phyloP scores from a whole-genome alignment of 2,797 vertebrate genomes.

The Tarsius wallacei region DNA sequence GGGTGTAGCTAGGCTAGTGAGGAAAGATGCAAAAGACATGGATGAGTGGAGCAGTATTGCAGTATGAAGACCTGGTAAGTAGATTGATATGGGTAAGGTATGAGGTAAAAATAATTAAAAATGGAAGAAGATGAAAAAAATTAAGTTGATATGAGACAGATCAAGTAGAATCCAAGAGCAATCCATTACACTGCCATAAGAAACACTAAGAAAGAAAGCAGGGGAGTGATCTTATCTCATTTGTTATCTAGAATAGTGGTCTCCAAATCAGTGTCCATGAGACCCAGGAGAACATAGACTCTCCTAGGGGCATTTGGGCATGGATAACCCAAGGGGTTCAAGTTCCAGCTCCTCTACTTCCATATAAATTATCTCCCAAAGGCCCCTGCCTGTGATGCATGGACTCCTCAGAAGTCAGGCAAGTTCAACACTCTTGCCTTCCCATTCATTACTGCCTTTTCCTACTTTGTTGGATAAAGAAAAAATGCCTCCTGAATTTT shows the following conservation, averaged over 20 bases:
- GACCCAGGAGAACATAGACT: background rate
- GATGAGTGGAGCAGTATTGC: background rate
- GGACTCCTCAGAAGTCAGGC: background rate
- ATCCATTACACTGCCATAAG: background rate
- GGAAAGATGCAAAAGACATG: background rate
- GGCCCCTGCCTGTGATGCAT: background rate
- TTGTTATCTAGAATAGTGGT: background rate
- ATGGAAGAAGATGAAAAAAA: background rate
- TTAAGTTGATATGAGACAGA: background rate
- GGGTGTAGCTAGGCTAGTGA: background rate
- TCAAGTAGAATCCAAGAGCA: background rate
- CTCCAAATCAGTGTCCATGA: background rate
- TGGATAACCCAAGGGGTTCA: background rate
- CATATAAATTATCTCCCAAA: background rate
- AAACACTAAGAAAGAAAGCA: conserved; percentile 1
- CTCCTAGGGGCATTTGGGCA: background rate
- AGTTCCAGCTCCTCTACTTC: background rate
- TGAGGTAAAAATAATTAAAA: background rate
- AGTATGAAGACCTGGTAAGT: background rate
- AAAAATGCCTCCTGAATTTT: background rate
- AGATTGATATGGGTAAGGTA: too few relatives aligned
- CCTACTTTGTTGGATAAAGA: background rate
- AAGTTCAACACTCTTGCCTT: background rate
- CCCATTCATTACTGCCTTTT: background rate
- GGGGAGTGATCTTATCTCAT: background rate